These are phyloP conservation scores for Neocrepidodera transversa DNA, from an alignment of 2,888 invertebrate genomes.

Conservation along the genomic window DNA sequence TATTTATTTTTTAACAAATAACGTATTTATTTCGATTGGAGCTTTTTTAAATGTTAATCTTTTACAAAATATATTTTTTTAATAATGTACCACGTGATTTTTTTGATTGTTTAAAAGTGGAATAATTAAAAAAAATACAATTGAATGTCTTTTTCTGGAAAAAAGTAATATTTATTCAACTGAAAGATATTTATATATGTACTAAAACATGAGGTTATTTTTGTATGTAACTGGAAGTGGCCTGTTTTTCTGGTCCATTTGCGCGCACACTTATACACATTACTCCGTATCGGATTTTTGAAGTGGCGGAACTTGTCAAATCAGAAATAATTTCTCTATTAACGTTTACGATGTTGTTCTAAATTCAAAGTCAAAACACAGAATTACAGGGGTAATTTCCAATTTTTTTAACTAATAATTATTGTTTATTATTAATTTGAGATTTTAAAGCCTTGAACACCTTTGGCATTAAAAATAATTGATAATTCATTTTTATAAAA, in stretches of 20 bases:
- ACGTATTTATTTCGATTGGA: no score
- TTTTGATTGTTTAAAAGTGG: no score
- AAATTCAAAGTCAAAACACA: constrained; percentile 20
- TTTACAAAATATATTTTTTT: no score
- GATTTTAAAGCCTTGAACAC: constrained; percentile 4
- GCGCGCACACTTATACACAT: constrained; percentile 60
- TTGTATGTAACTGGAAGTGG: constrained; percentile 37
- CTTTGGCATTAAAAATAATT: constrained; percentile 12
- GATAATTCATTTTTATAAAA: constrained; percentile 14
- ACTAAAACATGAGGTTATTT: constrained; percentile 28
- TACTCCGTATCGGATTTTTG: constrained; percentile 61
- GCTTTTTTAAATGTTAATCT: no score
- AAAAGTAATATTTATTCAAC: background rate
- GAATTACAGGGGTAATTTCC: background rate
- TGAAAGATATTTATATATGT: background rate
- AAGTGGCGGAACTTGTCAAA: constrained; percentile 40
- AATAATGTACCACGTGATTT: no score
- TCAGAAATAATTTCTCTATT: constrained; percentile 21
- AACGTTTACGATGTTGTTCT: constrained; percentile 22
- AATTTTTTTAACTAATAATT: no score
- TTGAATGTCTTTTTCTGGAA: background rate
- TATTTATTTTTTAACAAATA: no score
- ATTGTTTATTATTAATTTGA: background rate
- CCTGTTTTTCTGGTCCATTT: constrained; percentile 52
- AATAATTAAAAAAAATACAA: background rate